Conservation (phyloP, 2,797 vertebrate species). For the Scomberomorus guttatus region DNA sequence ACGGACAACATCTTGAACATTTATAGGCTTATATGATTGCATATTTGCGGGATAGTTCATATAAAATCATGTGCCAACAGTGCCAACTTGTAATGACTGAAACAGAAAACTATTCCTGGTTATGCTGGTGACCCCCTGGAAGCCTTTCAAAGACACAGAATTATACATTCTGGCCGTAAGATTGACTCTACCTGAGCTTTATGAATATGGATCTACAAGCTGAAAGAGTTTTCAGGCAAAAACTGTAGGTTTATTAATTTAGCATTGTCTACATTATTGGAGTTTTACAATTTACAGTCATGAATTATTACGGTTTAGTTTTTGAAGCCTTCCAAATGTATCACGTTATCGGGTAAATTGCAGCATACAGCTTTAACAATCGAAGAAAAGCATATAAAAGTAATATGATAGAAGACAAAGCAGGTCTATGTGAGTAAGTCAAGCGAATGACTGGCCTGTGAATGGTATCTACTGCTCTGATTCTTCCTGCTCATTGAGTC, state of each 20-base stretch:
- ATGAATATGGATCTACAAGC: background rate
- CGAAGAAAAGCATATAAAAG: constrained; percentile 36
- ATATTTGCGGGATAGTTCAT: background rate
- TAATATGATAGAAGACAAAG: background rate
- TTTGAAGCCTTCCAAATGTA: background rate
- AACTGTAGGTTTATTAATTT: background rate
- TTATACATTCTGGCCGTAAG: background rate
- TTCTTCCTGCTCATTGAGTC: constrained; percentile 63
- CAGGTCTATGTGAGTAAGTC: constrained; percentile 27
- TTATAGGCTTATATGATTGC: background rate
- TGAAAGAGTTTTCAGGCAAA: background rate
- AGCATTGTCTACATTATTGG: constrained; percentile 8
- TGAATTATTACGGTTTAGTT: background rate
- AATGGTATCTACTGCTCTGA: constrained; percentile 58
- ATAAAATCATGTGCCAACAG: background rate
- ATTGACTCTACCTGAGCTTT: background rate
- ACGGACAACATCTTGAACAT: background rate
- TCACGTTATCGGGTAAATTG: background rate
- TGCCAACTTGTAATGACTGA: background rate
- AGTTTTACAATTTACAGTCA: constrained; percentile 11
- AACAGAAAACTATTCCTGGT: background rate
- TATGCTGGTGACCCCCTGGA: background rate
- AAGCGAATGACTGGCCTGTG: constrained; percentile 49
- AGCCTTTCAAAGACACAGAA: background rate
- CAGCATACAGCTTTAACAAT: constrained; percentile 12